A percentile compares a stretch with the other conserved stretches of the same genome.
These are phyloP conservation scores for Hyla sarda DNA, from an alignment of 2,113 vertebrate genomes.

Conservation along the genomic window DNA sequence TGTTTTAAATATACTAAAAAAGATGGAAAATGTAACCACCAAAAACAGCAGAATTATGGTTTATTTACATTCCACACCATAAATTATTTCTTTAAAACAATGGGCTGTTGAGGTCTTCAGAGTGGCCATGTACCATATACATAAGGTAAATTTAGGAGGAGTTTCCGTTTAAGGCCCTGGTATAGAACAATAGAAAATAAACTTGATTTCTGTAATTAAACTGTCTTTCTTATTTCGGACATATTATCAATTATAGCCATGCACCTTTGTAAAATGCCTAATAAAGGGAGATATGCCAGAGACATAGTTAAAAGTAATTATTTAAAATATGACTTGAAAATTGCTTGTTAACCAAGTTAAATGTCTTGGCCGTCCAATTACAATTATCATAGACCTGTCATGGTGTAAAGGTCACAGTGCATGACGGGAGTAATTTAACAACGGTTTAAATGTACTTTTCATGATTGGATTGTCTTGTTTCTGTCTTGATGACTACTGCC, in stretches of 20 bases:
- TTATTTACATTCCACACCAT: too few species aligned
- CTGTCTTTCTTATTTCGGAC: not conserved
- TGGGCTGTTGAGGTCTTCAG: too few species aligned
- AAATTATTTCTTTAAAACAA: too few species aligned
- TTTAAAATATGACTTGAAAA: conserved; percentile 17
- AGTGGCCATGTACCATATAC: too few species aligned
- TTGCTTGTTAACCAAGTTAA: conserved; percentile 19
- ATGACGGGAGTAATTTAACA: conserved; percentile 20
- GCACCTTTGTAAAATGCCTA: not conserved
- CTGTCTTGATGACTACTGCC: not conserved
- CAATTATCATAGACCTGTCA: conserved; percentile 17
- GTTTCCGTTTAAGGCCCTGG: not conserved
- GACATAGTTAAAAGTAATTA: conserved; percentile 18
- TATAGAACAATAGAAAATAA: not conserved
- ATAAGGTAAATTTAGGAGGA: not conserved
- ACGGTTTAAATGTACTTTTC: not conserved
- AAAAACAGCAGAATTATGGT: too few species aligned
- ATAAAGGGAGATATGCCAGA: not conserved
- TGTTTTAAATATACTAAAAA: too few species aligned
- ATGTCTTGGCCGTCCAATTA: conserved; percentile 14
- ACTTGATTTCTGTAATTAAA: not conserved
- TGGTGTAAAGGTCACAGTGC: conserved; percentile 15
- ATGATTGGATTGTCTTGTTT: conserved; percentile 22
- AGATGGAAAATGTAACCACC: too few species aligned
- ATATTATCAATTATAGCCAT: not conserved